phyloP scores from a whole-genome alignment of 1,140 invertebrate species.

The Meloidogyne exigua region DNA sequence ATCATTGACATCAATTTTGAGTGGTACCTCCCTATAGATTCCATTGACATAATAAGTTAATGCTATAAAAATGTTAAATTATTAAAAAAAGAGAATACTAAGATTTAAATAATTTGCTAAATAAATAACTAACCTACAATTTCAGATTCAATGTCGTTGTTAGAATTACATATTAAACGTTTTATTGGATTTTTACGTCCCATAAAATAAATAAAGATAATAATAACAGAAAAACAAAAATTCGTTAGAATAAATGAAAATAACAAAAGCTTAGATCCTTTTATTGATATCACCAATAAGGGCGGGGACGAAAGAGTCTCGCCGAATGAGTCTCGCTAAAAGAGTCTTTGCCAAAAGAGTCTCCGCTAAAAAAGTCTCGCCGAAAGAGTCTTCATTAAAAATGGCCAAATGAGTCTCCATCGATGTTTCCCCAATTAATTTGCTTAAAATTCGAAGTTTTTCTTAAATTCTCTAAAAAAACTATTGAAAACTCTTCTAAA shows the following conservation, averaged over 20 bases:
- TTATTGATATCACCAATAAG: too few species aligned
- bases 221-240: background rate
- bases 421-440: too few species aligned
- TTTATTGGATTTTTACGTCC: constrained; percentile 18
- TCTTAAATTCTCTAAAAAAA: too few species aligned
- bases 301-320: too few species aligned
- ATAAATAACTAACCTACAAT: background rate
- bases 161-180: background rate
- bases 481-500: too few species aligned
- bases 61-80: constrained; percentile 11
- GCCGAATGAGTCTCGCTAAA: too few species aligned
- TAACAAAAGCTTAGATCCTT: too few species aligned
- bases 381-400: too few species aligned
- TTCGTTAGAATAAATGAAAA: background rate
- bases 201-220: background rate
- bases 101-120: background rate
- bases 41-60: constrained; percentile 18
- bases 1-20: constrained; percentile 16
- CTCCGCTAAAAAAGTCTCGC: too few species aligned
- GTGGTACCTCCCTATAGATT: constrained; percentile 2
- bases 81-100: background rate
- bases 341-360: too few species aligned
- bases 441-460: too few species aligned
- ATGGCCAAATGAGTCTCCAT: too few species aligned
- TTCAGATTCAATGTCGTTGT: constrained; percentile 3